phyloP scores from a whole-genome alignment of 2,888 invertebrate species.

The Morinoia aosen region DNA sequence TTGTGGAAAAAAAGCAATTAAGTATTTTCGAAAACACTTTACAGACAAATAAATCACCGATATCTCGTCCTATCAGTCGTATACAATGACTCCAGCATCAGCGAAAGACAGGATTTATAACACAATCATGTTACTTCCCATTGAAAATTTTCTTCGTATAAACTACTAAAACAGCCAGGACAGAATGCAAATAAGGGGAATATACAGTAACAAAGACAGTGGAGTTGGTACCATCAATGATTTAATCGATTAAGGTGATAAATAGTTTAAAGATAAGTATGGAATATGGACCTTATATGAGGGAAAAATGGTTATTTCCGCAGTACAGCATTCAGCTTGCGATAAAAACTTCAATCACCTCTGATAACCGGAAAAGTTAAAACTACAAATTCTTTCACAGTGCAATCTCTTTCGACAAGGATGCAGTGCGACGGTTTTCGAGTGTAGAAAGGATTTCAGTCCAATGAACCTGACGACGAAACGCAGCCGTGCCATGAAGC shows the following conservation, averaged over 20 bases:
- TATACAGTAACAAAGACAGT: too few relatives aligned
- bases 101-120: neutral
- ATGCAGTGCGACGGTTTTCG: neutral
- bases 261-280: too few relatives aligned
- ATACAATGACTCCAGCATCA: neutral
- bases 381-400: neutral
- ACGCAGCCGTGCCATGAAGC: neutral
- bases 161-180: too few relatives aligned
- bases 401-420: neutral
- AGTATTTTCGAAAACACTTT: neutral
- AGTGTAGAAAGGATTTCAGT: neutral
- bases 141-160: too few relatives aligned
- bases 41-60: neutral
- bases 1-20: neutral
- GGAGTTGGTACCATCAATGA: too few relatives aligned
- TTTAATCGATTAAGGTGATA: too few relatives aligned
- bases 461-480: neutral
- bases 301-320: neutral
- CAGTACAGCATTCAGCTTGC: neutral
- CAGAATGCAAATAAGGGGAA: too few relatives aligned
- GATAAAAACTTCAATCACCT: neutral
- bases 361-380: neutral
- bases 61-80: neutral
- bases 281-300: too few relatives aligned
- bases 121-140: neutral